Evolutionary conservation across 2,113 vertebrate genomes (phyloP).

Genomic region (Brachyistius frenatus): DNA sequence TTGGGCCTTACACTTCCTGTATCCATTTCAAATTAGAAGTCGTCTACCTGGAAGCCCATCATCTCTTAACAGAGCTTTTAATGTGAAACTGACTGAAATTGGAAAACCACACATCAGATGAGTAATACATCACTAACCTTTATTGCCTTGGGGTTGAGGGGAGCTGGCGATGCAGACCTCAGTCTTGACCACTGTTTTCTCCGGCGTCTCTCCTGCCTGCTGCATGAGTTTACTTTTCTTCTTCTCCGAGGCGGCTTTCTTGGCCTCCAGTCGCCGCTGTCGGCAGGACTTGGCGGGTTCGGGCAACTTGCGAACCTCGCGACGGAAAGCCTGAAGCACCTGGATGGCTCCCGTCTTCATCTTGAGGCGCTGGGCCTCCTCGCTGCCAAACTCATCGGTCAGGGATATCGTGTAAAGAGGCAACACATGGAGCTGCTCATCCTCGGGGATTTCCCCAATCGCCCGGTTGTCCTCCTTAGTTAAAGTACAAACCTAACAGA

Average conservation of each 20-base stretch:
- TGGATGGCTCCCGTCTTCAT: slow-evolving; percentile 94
- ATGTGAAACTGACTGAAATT: no score
- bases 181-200: slow-evolving; percentile 86
- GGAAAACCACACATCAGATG: not conserved
- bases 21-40: no score
- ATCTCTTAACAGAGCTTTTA: no score
- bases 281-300: slow-evolving; percentile 97
- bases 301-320: slow-evolving; percentile 93
- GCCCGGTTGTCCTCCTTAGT: slow-evolving; percentile 97
- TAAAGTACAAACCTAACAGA: slow-evolving; percentile 94
- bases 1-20: no score
- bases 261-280: slow-evolving; percentile 93
- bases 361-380: slow-evolving; percentile 92
- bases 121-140: slow-evolving; percentile 69
- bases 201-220: slow-evolving; percentile 89
- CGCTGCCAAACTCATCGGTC: slow-evolving; percentile 93
- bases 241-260: slow-evolving; percentile 93
- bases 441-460: slow-evolving; percentile 91
- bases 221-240: slow-evolving; percentile 95
- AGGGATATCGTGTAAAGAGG: slow-evolving; percentile 93
- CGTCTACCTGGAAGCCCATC: no score
- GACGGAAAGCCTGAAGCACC: slow-evolving; percentile 92
- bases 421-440: slow-evolving; percentile 96
- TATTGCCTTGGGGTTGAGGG: slow-evolving; percentile 81
- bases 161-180: slow-evolving; percentile 78